Conservation (phyloP, 1,140 invertebrate genomes). For the Drosophila elegans region DNA sequence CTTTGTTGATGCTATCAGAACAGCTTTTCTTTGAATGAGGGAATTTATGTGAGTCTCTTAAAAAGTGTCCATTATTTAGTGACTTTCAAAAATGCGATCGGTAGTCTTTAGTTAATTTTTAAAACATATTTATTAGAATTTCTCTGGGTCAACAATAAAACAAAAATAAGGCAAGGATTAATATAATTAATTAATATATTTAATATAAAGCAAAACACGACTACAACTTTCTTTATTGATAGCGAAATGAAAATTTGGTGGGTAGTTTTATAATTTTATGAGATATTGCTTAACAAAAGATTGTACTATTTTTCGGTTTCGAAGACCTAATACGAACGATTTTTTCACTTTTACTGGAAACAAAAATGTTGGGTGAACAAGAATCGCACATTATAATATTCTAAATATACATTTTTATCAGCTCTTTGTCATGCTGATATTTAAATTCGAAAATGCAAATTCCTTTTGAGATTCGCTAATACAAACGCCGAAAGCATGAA, state of each 20-base stretch:
- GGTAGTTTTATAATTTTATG: background rate
- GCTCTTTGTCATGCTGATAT: constrained; percentile 63
- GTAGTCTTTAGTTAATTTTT: constrained; percentile 30
- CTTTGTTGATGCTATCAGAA: background rate
- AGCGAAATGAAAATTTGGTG: background rate
- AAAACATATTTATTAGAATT: constrained; percentile 41
- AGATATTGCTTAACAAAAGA: constrained; percentile 10
- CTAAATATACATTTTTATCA: constrained; percentile 39
- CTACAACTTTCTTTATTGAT: background rate
- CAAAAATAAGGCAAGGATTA: constrained; percentile 23
- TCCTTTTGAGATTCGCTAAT: constrained; percentile 23
- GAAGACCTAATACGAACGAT: background rate
- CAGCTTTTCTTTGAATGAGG: too few species aligned
- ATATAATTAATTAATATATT: too few species aligned
- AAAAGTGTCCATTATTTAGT: background rate
- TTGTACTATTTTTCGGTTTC: constrained; percentile 29
- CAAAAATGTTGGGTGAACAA: constrained; percentile 37
- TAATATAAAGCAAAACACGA: too few species aligned
- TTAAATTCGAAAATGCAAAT: constrained; percentile 66
- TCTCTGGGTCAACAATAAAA: constrained; percentile 15
- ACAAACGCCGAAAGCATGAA: constrained; percentile 37
- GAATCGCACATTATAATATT: constrained; percentile 33
- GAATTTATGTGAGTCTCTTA: background rate
- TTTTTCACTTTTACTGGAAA: constrained; percentile 43
- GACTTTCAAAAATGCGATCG: background rate